Evolutionary conservation across 2,888 invertebrate species (phyloP).

Genomic region (Trichopria drosophilae): DNA sequence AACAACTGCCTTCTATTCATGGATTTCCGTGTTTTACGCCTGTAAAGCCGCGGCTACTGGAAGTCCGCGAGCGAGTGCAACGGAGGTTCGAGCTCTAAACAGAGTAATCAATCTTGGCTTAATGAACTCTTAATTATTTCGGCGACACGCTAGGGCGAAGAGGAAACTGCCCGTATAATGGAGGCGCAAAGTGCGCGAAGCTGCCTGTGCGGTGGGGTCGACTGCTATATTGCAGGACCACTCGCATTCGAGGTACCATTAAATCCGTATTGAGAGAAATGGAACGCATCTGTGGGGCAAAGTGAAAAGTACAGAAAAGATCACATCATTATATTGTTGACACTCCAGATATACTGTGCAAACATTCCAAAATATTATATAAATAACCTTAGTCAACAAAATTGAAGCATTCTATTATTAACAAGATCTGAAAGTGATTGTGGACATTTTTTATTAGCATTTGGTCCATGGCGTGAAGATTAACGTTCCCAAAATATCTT

Average conservation of each 20-base stretch:
- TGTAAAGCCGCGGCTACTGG: too few species aligned
- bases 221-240: conserved; percentile 37
- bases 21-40: conserved; percentile 39
- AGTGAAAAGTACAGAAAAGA: too few species aligned
- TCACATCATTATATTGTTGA: too few species aligned
- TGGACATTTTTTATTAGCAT: too few species aligned
- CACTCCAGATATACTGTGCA: too few species aligned
- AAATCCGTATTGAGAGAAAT: conserved; percentile 55
- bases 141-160: conserved; percentile 48
- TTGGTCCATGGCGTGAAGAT: too few species aligned
- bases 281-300: too few species aligned
- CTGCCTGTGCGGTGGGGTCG: conserved; percentile 42
- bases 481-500: too few species aligned
- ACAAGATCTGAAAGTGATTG: too few species aligned
- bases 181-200: conserved; percentile 55
- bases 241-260: conserved; percentile 48
- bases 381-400: too few species aligned
- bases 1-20: conserved; percentile 50
- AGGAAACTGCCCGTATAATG: conserved; percentile 57
- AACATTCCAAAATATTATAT: too few species aligned
- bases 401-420: too few species aligned
- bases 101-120: conserved; percentile 56
- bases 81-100: conserved; percentile 45
- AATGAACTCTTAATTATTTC: conserved; percentile 59
- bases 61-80: conserved; percentile 25